Conservation (phyloP, 2,113 vertebrate genomes). For the Cynopterus brachyotis region DNA sequence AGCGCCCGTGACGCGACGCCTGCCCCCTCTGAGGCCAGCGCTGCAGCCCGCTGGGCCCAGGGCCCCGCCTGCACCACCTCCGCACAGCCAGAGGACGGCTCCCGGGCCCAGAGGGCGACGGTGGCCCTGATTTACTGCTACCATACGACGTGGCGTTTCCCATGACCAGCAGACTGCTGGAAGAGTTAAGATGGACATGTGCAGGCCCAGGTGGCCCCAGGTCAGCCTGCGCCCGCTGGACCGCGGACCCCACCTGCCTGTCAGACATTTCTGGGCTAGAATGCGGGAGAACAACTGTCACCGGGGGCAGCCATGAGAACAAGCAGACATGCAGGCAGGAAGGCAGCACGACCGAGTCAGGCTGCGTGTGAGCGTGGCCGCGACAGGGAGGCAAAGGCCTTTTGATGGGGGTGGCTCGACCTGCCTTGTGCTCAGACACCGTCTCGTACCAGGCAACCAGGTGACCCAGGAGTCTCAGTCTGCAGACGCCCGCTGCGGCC, state of each 20-base stretch:
- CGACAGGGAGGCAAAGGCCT: background rate
- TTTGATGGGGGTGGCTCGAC: background rate
- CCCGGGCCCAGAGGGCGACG: background rate
- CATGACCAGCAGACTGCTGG: background rate
- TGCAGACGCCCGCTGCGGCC: accelerated
- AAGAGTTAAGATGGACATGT: background rate
- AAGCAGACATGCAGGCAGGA: background rate
- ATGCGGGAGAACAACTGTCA: background rate
- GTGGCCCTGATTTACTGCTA: background rate
- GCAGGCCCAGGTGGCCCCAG: background rate
- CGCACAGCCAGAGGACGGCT: background rate
- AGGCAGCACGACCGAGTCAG: background rate
- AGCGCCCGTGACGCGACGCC: background rate
- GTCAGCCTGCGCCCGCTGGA: background rate
- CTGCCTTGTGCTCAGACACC: background rate
- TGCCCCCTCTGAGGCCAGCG: background rate
- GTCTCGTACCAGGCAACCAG: background rate
- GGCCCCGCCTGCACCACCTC: background rate
- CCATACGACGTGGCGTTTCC: background rate
- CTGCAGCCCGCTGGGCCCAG: no score
- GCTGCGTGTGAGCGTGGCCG: background rate
- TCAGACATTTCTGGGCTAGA: background rate
- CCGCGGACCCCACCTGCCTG: background rate
- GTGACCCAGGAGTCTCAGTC: background rate
- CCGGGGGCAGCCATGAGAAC: background rate